Percentiles rank a stretch among this genome's conserved stretches.
Conservation (phyloP, 2,113 vertebrate genomes). For the Antigone vipio region DNA sequence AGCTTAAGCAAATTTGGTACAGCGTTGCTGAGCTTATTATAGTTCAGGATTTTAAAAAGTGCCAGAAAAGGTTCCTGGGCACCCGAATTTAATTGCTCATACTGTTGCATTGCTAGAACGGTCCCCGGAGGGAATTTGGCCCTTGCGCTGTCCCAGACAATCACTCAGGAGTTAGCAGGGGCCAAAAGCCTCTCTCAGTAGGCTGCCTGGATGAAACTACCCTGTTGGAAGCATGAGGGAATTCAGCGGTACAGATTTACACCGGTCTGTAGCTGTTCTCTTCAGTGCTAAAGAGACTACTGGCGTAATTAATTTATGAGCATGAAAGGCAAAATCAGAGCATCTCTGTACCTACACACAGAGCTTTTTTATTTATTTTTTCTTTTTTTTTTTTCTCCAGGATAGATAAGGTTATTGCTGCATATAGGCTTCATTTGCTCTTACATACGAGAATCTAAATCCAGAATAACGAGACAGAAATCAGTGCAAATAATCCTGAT, state of each 20-base stretch:
- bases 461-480: neutral
- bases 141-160: neutral
- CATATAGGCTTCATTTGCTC: neutral
- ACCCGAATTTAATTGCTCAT: neutral
- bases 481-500: neutral
- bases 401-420: neutral
- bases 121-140: neutral
- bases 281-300: neutral
- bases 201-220: neutral
- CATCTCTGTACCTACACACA: neutral
- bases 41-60: neutral
- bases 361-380: neutral
- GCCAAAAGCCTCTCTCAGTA: neutral
- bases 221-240: neutral
- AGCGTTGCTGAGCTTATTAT: neutral
- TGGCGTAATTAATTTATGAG: conserved; percentile 3
- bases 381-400: neutral
- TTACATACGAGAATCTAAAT: neutral
- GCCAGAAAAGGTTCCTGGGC: neutral
- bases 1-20: neutral
- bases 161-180: neutral
- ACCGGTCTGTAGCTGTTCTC: neutral
- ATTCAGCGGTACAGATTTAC: neutral
- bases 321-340: neutral
- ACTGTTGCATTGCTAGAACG: neutral